Evolutionary conservation across 2,113 vertebrate species (phyloP).

Genomic region (Tachysurus fulvidraco): DNA sequence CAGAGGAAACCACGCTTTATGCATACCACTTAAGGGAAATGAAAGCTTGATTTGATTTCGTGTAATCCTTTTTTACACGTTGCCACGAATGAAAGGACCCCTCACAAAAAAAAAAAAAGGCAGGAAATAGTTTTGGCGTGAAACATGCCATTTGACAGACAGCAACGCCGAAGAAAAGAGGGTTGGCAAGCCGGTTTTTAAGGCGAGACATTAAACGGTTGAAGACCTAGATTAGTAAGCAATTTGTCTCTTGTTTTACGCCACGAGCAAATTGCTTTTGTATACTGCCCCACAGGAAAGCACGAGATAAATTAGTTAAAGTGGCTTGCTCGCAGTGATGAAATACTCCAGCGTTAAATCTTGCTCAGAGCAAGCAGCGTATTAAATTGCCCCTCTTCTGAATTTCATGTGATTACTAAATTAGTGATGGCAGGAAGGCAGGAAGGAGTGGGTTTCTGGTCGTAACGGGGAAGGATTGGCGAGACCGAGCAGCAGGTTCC

Average conservation of each 20-base stretch:
- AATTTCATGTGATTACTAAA: slow-evolving; percentile 58
- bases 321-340: slow-evolving; percentile 55
- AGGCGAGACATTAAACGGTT: slow-evolving; percentile 57
- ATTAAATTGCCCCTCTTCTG: slow-evolving; percentile 58
- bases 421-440: slow-evolving; percentile 57
- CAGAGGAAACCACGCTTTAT: slow-evolving; percentile 28
- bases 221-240: slow-evolving; percentile 63
- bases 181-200: slow-evolving; percentile 50
- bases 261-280: slow-evolving; percentile 58
- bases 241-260: slow-evolving; percentile 60
- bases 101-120: slow-evolving; percentile 35
- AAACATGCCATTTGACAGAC: slow-evolving; percentile 55
- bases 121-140: slow-evolving; percentile 47
- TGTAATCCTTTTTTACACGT: slow-evolving; percentile 61
- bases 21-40: slow-evolving; percentile 19
- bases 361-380: slow-evolving; percentile 54
- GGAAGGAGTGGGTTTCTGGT: slow-evolving; percentile 47
- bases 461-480: slow-evolving; percentile 41
- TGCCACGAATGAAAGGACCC: slow-evolving; percentile 53
- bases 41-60: slow-evolving; percentile 54
- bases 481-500: slow-evolving; percentile 34
- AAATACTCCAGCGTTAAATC: slow-evolving; percentile 60
- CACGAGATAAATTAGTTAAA: slow-evolving; percentile 59
- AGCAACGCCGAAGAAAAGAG: slow-evolving; percentile 43
- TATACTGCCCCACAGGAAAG: slow-evolving; percentile 59